These are phyloP conservation scores for Ceyx erithaca DNA, from an alignment of 2,797 vertebrate species.

Conservation along the genomic window DNA sequence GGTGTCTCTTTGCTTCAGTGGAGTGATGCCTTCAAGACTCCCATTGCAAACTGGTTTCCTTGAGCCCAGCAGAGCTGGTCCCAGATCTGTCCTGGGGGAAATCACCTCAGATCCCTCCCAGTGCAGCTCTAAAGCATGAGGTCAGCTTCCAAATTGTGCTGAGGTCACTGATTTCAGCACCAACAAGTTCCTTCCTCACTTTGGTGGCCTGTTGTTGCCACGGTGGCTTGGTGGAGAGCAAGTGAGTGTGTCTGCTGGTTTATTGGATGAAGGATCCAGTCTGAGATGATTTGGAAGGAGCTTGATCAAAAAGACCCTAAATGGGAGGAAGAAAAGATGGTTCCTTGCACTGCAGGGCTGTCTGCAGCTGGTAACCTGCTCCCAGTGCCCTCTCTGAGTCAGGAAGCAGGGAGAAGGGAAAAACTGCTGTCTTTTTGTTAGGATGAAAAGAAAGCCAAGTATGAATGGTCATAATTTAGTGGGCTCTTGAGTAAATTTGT, in stretches of 20 bases:
- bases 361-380: background rate
- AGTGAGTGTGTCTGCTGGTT: background rate
- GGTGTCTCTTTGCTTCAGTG: background rate
- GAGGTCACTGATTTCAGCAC: background rate
- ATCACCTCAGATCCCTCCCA: background rate
- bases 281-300: background rate
- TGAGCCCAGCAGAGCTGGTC: background rate
- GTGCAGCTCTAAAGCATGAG: background rate
- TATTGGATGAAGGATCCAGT: background rate
- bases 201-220: fast-evolving
- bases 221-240: fast-evolving
- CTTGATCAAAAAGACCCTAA: background rate
- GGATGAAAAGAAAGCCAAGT: conserved; percentile 64
- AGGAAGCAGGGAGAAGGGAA: background rate
- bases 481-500: conserved; percentile 77
- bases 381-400: conserved; percentile 9
- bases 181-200: background rate
- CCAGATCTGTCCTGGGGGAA: background rate
- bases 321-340: background rate
- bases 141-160: background rate
- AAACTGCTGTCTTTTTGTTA: background rate
- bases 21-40: background rate
- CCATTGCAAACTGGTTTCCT: background rate
- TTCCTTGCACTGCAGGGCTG: background rate
- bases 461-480: conserved; percentile 75